Conservation (phyloP, 2,888 invertebrate species). For the Ectropis crepuscularia region DNA sequence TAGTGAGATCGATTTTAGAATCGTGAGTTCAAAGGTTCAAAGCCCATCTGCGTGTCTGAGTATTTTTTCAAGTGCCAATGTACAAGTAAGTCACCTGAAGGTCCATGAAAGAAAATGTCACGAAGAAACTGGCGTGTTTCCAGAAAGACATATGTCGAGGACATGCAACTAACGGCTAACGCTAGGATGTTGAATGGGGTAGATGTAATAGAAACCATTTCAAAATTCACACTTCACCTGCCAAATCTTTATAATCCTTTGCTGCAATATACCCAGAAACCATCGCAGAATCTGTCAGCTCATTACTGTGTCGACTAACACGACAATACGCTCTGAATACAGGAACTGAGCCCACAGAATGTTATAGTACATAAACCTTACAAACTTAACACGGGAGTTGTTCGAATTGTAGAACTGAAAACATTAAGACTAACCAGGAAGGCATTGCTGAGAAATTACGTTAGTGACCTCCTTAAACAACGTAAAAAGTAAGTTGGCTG, state of each 20-base stretch:
- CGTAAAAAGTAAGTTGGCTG: background rate
- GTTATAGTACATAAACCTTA: constrained; percentile 5
- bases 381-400: background rate
- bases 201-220: background rate
- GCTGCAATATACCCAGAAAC: constrained; percentile 22
- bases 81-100: no score
- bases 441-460: background rate
- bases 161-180: no score
- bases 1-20: no score
- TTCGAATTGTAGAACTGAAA: background rate
- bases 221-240: constrained; percentile 10
- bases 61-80: no score
- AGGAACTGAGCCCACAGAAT: constrained; percentile 53
- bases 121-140: no score
- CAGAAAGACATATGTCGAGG: no score
- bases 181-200: no score
- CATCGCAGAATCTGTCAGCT: constrained; percentile 18
- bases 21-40: no score
- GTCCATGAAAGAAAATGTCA: no score
- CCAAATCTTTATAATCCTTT: constrained; percentile 22
- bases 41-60: no score
- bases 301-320: constrained; percentile 32
- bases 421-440: background rate
- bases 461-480: background rate
- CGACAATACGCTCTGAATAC: constrained; percentile 51